A percentile compares a stretch with the other conserved stretches of the same genome.
Evolutionary conservation across 2,113 vertebrate species (phyloP).

Genomic region (Paracanthobrama guichenoti): DNA sequence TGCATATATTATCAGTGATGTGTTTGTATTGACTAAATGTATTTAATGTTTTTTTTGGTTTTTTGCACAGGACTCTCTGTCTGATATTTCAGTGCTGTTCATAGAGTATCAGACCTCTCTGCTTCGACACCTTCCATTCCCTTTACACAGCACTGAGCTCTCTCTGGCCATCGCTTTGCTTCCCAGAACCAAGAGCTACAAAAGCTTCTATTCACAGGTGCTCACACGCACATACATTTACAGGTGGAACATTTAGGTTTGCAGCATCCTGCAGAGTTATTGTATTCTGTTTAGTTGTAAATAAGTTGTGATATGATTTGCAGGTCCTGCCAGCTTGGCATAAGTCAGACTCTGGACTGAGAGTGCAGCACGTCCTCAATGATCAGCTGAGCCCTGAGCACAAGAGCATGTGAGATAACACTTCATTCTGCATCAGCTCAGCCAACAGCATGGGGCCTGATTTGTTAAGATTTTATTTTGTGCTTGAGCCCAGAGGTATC

Average conservation of each 20-base stretch:
- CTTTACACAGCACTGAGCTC: constrained; percentile 78
- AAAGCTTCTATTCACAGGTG: constrained; percentile 91
- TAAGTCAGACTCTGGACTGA: constrained; percentile 74
- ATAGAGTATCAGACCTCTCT: constrained; percentile 81
- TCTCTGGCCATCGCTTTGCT: constrained; percentile 86
- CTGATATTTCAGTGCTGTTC: constrained; percentile 81
- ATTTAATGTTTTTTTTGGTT: constrained; percentile 22
- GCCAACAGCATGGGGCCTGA: not conserved
- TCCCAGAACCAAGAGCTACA: constrained; percentile 86
- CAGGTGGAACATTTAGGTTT: constrained; percentile 22
- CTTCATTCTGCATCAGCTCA: not conserved
- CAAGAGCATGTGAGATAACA: constrained; percentile 80
- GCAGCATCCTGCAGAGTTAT: not conserved
- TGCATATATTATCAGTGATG: not conserved
- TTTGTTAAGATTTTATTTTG: not conserved
- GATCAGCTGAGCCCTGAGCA: constrained; percentile 82
- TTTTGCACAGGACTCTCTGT: constrained; percentile 79
- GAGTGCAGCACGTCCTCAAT: constrained; percentile 79
- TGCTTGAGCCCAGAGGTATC: not conserved
- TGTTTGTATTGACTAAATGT: not conserved
- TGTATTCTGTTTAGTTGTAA: constrained; percentile 17
- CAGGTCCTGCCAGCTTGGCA: constrained; percentile 88
- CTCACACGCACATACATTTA: constrained; percentile 9
- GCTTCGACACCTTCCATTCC: constrained; percentile 84
- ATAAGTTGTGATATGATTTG: constrained; percentile 34